Conservation (phyloP, 2,888 invertebrate genomes). For the Cancer borealis region DNA sequence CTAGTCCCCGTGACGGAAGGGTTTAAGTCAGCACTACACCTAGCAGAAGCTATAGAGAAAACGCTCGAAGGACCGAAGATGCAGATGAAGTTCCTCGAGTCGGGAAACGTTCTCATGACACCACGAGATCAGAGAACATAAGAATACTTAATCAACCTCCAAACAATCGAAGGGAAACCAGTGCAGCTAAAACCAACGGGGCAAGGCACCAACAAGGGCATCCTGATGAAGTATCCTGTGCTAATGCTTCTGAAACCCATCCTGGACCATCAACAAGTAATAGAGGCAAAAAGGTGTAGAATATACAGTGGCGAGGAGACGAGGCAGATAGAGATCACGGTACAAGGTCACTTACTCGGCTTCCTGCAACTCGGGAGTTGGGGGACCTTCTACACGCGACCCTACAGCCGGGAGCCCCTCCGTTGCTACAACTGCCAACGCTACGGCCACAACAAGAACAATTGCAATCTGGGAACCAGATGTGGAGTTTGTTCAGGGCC, state of each 20-base stretch:
- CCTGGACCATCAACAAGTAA: not conserved
- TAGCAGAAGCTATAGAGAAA: no score
- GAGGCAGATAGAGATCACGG: not conserved
- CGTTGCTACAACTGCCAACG: not conserved
- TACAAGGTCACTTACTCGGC: not conserved
- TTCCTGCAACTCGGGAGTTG: not conserved
- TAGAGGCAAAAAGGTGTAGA: not conserved
- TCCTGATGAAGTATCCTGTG: no score
- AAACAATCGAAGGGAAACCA: no score
- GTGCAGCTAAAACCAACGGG: no score
- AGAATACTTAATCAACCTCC: no score
- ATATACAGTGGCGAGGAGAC: not conserved
- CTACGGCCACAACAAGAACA: not conserved
- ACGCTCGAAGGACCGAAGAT: no score
- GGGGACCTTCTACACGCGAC: not conserved
- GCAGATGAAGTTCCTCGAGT: no score
- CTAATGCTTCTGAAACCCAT: not conserved
- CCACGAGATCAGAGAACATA: no score
- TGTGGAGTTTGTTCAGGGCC: not conserved
- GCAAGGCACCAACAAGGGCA: no score
- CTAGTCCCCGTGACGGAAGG: no score
- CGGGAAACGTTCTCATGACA: no score
- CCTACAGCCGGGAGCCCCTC: not conserved
- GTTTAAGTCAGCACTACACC: no score
- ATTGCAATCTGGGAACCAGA: not conserved